Percentiles rank a stretch among this genome's conserved stretches.
These are phyloP conservation scores for Spermophilus dauricus DNA, from an alignment of 2,113 vertebrate species.

Conservation along the genomic window DNA sequence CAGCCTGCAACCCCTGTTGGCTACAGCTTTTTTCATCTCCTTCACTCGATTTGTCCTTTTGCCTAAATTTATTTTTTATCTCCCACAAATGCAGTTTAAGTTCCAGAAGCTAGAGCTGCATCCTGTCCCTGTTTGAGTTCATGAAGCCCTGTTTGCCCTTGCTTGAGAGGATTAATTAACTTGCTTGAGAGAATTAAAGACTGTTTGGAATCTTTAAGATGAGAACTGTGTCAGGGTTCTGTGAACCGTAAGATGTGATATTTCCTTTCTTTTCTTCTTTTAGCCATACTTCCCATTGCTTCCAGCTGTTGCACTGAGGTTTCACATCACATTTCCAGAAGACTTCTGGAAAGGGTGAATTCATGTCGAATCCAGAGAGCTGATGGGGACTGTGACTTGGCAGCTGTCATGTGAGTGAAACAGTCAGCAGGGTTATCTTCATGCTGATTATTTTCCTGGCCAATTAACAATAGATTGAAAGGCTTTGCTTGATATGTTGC, in stretches of 20 bases:
- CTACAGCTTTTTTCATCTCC: background rate
- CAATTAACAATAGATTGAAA: background rate
- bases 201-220: background rate
- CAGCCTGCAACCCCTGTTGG: no score
- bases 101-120: background rate
- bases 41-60: background rate
- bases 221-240: background rate
- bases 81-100: background rate
- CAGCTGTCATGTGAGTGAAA: conserved; percentile 89
- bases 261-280: conserved; percentile 58
- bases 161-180: background rate
- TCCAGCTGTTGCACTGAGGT: conserved; percentile 87
- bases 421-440: background rate
- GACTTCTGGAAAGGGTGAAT: conserved; percentile 84
- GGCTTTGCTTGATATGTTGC: background rate
- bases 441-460: background rate
- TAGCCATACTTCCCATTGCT: conserved; percentile 87
- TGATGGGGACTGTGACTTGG: conserved; percentile 85
- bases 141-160: background rate
- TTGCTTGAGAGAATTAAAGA: background rate
- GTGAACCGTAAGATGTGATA: background rate
- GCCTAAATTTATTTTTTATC: background rate
- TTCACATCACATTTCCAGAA: conserved; percentile 83
- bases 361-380: conserved; percentile 85
- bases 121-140: background rate